Conservation (phyloP, 2,113 vertebrate genomes). For the Phaethon lepturus region DNA sequence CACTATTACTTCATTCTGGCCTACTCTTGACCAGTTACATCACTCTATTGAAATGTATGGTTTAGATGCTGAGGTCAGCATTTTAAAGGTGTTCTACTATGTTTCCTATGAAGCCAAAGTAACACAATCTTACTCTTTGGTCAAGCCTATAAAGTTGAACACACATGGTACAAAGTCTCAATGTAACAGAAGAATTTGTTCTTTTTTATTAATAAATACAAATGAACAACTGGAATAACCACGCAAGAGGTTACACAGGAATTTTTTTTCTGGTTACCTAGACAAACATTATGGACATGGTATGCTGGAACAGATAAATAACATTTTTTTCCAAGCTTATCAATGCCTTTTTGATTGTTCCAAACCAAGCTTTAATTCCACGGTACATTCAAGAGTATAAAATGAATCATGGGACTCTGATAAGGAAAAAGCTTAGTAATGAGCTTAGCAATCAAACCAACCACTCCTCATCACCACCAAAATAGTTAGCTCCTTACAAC, state of each 20-base stretch:
- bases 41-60: not conserved
- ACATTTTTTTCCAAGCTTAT: not conserved
- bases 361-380: not conserved
- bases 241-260: not conserved
- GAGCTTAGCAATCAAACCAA: not conserved
- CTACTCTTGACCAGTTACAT: not conserved
- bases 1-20: not conserved
- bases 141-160: not conserved
- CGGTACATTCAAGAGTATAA: not conserved
- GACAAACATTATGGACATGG: not conserved
- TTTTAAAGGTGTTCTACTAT: not conserved
- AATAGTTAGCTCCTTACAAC: not conserved
- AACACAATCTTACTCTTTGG: not conserved
- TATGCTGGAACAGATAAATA: not conserved
- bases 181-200: not conserved
- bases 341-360: not conserved
- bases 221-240: not conserved
- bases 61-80: not conserved
- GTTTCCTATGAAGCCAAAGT: not conserved
- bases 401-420: not conserved
- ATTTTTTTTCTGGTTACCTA: not conserved
- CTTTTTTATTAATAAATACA: not conserved
- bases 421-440: not conserved
- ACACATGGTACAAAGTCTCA: not conserved
- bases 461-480: not conserved